A percentile compares a stretch with the other conserved stretches of the same genome.
phyloP scores from a whole-genome alignment of 2,797 vertebrate species.

The Sternarchorhynchus goeldii region DNA sequence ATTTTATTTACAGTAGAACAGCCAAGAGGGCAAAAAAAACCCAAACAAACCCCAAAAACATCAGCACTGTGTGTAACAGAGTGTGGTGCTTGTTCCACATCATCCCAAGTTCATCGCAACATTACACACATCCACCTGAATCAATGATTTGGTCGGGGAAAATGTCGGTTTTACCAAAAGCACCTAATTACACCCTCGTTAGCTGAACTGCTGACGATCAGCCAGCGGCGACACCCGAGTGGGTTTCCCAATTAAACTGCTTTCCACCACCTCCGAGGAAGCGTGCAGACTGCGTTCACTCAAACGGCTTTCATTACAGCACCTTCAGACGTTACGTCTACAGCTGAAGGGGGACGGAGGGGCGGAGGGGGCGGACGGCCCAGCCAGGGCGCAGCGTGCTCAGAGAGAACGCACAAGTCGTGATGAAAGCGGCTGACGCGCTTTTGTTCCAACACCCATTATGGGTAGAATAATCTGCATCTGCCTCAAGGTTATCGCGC shows the following conservation, averaged over 20 bases:
- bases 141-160: slow-evolving; percentile 11
- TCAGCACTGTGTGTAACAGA: background rate
- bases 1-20: background rate
- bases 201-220: slow-evolving; percentile 29
- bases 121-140: background rate
- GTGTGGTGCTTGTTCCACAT: background rate
- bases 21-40: background rate
- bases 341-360: background rate
- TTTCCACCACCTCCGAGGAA: slow-evolving; percentile 23
- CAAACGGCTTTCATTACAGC: slow-evolving; percentile 23
- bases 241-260: slow-evolving; percentile 19
- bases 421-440: slow-evolving; percentile 24
- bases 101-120: background rate
- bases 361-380: background rate
- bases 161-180: slow-evolving; percentile 29
- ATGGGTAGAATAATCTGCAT: slow-evolving; percentile 45
- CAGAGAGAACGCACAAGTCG: background rate
- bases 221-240: slow-evolving; percentile 7
- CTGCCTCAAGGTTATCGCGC: slow-evolving; percentile 59
- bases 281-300: background rate
- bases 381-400: background rate
- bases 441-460: slow-evolving; percentile 43
- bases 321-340: background rate
- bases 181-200: slow-evolving; percentile 42
- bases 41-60: too few species aligned